Conservation (phyloP, 2,888 invertebrate genomes). For the Boloria selene region DNA sequence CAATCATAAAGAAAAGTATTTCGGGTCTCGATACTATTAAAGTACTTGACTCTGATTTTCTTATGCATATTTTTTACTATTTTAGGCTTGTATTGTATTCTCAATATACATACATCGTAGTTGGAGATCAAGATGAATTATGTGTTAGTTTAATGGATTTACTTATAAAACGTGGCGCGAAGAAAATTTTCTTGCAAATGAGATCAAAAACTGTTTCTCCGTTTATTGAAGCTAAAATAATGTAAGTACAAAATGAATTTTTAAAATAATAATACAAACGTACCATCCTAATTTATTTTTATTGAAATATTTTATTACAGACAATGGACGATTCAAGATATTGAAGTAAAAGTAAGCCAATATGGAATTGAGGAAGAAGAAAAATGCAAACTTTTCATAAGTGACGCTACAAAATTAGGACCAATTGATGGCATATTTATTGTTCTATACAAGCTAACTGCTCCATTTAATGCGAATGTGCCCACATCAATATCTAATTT, state of each 20-base stretch:
- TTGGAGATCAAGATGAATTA: slow-evolving; percentile 8
- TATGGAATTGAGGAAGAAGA: slow-evolving; percentile 4
- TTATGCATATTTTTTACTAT: background rate
- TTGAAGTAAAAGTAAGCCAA: slow-evolving; percentile 4
- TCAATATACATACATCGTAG: background rate
- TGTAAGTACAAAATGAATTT: background rate
- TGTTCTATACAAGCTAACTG: background rate
- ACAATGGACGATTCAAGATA: background rate
- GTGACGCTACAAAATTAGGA: background rate
- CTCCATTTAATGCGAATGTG: background rate
- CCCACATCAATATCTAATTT: background rate
- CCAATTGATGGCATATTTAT: slow-evolving; percentile 10
- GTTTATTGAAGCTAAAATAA: slow-evolving; percentile 5
- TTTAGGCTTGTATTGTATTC: background rate
- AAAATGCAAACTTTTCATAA: slow-evolving; percentile 1
- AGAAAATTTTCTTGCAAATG: slow-evolving; percentile 5
- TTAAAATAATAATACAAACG: too few species aligned
- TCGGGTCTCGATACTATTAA: too few species aligned
- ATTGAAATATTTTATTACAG: slow-evolving; percentile 3
- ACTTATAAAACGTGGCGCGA: background rate
- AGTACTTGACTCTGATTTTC: background rate
- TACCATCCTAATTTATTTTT: too few species aligned
- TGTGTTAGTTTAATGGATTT: slow-evolving; percentile 3
- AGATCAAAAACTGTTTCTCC: background rate
- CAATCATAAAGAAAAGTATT: too few species aligned